These are phyloP conservation scores for Halcyon chelicuti DNA, from an alignment of 2,797 vertebrate species.

Conservation along the genomic window DNA sequence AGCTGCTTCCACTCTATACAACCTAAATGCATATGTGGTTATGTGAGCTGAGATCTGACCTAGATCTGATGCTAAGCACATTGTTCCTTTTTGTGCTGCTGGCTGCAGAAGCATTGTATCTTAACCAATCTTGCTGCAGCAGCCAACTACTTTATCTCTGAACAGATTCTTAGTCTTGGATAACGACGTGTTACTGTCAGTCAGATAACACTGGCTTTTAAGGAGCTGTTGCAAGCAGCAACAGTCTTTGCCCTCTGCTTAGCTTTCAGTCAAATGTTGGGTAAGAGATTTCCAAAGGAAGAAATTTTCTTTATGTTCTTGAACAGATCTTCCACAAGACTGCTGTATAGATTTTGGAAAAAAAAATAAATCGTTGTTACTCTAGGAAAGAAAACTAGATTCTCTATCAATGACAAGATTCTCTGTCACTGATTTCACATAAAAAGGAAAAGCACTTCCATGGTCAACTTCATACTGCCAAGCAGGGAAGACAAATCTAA, in stretches of 20 bases:
- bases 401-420: background rate
- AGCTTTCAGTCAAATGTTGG: background rate
- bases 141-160: conserved; percentile 42
- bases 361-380: background rate
- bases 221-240: conserved; percentile 30
- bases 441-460: background rate
- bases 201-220: conserved; percentile 20
- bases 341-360: background rate
- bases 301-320: background rate
- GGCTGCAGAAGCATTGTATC: conserved; percentile 18
- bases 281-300: background rate
- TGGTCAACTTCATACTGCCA: background rate
- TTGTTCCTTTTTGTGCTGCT: conserved; percentile 27
- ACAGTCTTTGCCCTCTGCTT: background rate
- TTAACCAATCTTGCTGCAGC: conserved; percentile 33
- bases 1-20: background rate
- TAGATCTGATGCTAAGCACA: conserved; percentile 29
- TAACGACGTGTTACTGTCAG: background rate
- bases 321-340: background rate
- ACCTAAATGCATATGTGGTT: background rate
- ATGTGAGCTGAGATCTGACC: conserved; percentile 57
- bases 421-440: background rate
- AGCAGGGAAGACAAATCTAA: background rate
- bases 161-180: conserved; percentile 13
- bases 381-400: background rate